These are phyloP conservation scores for Gephyroberyx darwinii DNA, from an alignment of 2,797 vertebrate species.

Conservation along the genomic window DNA sequence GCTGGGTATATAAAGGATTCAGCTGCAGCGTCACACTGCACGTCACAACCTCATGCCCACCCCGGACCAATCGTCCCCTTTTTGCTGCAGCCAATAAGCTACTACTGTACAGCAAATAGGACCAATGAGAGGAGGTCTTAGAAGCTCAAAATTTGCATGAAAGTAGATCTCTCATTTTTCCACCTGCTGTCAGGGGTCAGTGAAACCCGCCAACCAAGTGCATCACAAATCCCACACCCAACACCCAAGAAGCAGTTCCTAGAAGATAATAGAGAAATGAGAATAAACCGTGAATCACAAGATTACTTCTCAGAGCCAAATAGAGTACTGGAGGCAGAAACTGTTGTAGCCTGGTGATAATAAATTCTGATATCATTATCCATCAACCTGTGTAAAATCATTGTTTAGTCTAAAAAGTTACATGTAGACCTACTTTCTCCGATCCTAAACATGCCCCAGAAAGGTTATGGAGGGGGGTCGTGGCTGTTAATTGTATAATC, in stretches of 20 bases:
- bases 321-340: not conserved
- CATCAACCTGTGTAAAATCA: no score
- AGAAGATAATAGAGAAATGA: constrained; percentile 8
- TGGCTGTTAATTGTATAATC: not conserved
- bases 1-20: constrained; percentile 78
- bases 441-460: not conserved
- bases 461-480: not conserved
- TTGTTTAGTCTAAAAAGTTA: not conserved
- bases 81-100: constrained; percentile 68
- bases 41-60: constrained; percentile 24
- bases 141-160: constrained; percentile 57
- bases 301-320: not conserved
- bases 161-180: constrained; percentile 53
- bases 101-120: constrained; percentile 15
- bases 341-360: not conserved
- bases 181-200: constrained; percentile 71
- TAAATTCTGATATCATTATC: no score
- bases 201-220: constrained; percentile 24
- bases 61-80: constrained; percentile 50
- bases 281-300: constrained; percentile 6
- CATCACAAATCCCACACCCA: constrained; percentile 6
- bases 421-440: not conserved
- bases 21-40: constrained; percentile 49
- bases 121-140: constrained; percentile 46
- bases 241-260: constrained; percentile 3